Conservation (phyloP, 2,888 invertebrate species). For the Drosophila recens region DNA sequence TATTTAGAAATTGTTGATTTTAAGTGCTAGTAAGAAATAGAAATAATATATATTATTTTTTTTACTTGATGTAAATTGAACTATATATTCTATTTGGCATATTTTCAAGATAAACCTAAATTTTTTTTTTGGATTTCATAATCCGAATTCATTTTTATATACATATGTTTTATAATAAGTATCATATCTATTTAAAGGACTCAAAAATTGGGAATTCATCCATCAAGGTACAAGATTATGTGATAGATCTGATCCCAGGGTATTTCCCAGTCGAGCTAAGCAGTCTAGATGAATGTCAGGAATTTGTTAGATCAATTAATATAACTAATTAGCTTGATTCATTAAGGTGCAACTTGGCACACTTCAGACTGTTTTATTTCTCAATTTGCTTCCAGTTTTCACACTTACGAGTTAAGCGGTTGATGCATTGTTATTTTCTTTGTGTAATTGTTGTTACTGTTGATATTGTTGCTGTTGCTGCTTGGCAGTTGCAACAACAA, state of each 20-base stretch:
- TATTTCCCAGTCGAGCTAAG: neutral
- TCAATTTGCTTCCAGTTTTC: slow-evolving; percentile 7
- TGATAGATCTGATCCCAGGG: neutral
- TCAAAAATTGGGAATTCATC: neutral
- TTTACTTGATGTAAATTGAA: too few relatives aligned
- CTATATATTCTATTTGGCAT: too few relatives aligned
- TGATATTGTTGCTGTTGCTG: slow-evolving; percentile 17
- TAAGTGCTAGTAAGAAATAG: too few relatives aligned
- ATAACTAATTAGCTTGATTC: slow-evolving; percentile 1
- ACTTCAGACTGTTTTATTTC: slow-evolving; percentile 6
- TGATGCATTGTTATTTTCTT: slow-evolving; percentile 43
- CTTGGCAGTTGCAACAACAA: slow-evolving; percentile 18
- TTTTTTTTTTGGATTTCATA: too few relatives aligned
- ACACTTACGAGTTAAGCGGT: slow-evolving; percentile 82
- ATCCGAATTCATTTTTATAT: too few relatives aligned
- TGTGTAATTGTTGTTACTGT: slow-evolving; percentile 11
- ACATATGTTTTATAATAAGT: too few relatives aligned
- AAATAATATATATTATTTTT: too few relatives aligned
- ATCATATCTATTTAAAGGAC: too few relatives aligned
- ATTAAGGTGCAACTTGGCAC: neutral
- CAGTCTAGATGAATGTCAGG: neutral
- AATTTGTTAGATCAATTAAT: neutral
- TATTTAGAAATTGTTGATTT: neutral
- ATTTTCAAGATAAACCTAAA: too few relatives aligned
- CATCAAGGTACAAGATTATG: too few relatives aligned